Conservation (phyloP, 2,797 vertebrate species). For the Sebastes hubbsi region DNA sequence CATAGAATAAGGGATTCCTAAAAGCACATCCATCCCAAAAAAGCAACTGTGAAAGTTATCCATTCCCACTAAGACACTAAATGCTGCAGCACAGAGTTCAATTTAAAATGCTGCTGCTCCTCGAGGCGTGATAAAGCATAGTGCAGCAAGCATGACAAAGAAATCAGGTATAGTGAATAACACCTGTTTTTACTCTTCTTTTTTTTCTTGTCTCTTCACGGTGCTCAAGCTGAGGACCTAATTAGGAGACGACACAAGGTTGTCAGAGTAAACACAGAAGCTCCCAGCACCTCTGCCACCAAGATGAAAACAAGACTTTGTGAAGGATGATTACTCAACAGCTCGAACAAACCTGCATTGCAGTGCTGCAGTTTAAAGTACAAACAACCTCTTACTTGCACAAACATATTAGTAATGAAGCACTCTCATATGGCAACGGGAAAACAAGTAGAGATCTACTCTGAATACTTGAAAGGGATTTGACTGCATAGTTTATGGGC, state of each 20-base stretch:
- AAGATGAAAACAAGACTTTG: conserved; percentile 16
- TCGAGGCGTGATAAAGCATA: neutral
- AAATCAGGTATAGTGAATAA: conserved; percentile 30
- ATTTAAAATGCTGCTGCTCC: conserved; percentile 4
- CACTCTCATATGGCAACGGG: neutral
- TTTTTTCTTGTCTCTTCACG: neutral
- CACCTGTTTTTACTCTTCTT: conserved; percentile 5
- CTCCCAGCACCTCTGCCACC: conserved; percentile 2
- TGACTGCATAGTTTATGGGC: neutral
- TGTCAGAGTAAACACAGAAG: conserved; percentile 26
- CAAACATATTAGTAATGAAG: conserved; percentile 5
- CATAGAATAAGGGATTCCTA: neutral
- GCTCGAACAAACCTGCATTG: neutral
- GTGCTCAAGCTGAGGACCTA: conserved; percentile 36
- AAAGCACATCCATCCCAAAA: neutral
- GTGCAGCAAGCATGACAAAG: conserved; percentile 9
- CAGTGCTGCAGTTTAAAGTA: neutral
- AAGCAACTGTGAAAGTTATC: neutral
- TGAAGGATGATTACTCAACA: conserved; percentile 10
- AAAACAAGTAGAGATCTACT: neutral
- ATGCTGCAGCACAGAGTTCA: neutral
- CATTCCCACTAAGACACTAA: neutral
- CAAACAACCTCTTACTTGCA: neutral
- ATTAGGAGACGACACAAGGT: conserved; percentile 44
- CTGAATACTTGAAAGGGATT: neutral